These are phyloP conservation scores for Nesogale talazaci DNA, from an alignment of 2,113 vertebrate species.

Conservation along the genomic window DNA sequence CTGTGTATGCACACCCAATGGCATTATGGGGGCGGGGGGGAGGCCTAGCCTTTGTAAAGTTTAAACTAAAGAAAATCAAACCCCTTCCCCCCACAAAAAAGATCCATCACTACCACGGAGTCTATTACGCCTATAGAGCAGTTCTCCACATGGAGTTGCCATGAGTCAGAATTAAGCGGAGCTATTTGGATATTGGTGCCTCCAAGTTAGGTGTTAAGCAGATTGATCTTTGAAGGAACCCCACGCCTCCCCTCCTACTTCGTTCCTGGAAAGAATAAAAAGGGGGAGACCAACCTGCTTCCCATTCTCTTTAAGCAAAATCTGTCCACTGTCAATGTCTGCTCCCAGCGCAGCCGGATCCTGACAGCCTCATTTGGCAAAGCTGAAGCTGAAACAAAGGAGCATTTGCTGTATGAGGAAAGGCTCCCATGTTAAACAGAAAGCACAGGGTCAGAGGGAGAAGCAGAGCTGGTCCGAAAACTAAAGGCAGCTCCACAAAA, in stretches of 20 bases:
- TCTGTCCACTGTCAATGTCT: constrained; percentile 6
- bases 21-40: too few relatives aligned
- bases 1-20: too few relatives aligned
- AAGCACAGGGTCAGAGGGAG: constrained; percentile 39
- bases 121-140: not conserved
- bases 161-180: not conserved
- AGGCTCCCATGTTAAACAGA: constrained; percentile 22
- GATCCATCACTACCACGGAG: too few relatives aligned
- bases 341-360: not conserved
- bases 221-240: constrained; percentile 9
- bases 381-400: constrained; percentile 37
- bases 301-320: constrained; percentile 26
- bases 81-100: too few relatives aligned
- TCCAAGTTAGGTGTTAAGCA: constrained; percentile 27
- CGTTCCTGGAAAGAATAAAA: not conserved
- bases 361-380: constrained; percentile 33
- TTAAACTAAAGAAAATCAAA: not conserved
- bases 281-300: not conserved
- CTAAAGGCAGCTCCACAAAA: constrained; percentile 46
- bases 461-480: constrained; percentile 35
- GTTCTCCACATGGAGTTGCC: not conserved
- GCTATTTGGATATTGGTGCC: not conserved
- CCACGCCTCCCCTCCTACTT: not conserved
- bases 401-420: constrained; percentile 4
- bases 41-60: not conserved